These are phyloP conservation scores for Pediacus dermestoides DNA, from an alignment of 2,888 invertebrate species.

Conservation along the genomic window DNA sequence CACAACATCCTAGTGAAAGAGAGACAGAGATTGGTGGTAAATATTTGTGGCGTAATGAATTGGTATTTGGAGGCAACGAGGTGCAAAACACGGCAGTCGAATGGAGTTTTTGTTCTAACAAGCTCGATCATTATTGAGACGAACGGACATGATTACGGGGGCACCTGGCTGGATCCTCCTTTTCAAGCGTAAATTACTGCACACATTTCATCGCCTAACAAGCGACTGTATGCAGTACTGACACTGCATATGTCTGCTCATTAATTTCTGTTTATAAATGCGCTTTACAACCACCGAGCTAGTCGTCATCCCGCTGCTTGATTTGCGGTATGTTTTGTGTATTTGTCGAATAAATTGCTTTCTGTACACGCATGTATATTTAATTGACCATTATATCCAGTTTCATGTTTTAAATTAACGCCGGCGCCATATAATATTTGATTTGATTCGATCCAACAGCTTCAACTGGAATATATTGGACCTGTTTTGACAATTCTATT, in stretches of 20 bases:
- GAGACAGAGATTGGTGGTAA: neutral
- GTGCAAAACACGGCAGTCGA: conserved; percentile 16
- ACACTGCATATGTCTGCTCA: conserved; percentile 28
- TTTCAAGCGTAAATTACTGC: conserved; percentile 19
- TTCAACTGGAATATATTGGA: no score
- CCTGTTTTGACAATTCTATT: no score
- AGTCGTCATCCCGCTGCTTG: conserved; percentile 29
- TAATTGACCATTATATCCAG: conserved; percentile 39
- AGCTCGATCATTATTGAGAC: conserved; percentile 28
- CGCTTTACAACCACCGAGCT: conserved; percentile 20
- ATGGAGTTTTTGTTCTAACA: conserved; percentile 29
- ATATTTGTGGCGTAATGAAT: conserved; percentile 21
- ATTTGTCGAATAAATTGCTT: conserved; percentile 40
- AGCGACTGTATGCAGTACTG: conserved; percentile 20
- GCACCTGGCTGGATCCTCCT: conserved; percentile 14
- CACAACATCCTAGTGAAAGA: neutral
- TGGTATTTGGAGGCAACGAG: conserved; percentile 28
- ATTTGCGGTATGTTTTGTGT: conserved; percentile 41
- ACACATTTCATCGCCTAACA: conserved; percentile 27
- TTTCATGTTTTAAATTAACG: conserved; percentile 33
- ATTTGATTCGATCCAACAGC: conserved; percentile 32
- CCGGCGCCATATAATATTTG: conserved; percentile 26
- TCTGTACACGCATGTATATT: conserved; percentile 39
- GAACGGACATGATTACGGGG: conserved; percentile 21
- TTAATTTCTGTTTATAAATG: conserved; percentile 31